These are phyloP conservation scores for Scaptodrosophila latifasciaeformis DNA, from an alignment of 2,888 invertebrate genomes.

Conservation along the genomic window DNA sequence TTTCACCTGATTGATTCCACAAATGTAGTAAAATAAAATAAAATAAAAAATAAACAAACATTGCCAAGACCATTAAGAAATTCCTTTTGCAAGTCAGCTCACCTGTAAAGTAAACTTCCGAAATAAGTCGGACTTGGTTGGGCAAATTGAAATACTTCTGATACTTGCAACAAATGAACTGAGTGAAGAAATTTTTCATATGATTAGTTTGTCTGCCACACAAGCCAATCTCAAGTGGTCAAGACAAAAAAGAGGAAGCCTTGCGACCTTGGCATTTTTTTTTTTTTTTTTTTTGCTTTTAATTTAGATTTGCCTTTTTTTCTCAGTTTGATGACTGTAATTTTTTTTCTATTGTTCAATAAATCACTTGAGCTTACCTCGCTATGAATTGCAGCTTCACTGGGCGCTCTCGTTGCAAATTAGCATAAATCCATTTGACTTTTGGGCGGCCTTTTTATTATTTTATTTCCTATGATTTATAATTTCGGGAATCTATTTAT, in stretches of 20 bases:
- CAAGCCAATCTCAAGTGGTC: too few relatives aligned
- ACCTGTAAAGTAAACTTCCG: too few relatives aligned
- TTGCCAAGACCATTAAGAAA: too few relatives aligned
- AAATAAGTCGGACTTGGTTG: too few relatives aligned
- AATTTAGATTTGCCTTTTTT: neutral
- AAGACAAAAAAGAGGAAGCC: too few relatives aligned
- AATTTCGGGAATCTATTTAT: conserved; percentile 18
- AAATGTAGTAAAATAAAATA: conserved; percentile 41
- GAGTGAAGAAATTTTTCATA: conserved; percentile 25
- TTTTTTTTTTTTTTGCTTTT: too few relatives aligned
- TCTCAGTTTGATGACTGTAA: neutral
- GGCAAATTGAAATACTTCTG: conserved; percentile 5
- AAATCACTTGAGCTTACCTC: too few relatives aligned
- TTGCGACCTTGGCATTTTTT: too few relatives aligned
- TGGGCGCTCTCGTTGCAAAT: conserved; percentile 4
- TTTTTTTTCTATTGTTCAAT: too few relatives aligned
- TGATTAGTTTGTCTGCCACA: conserved; percentile 6
- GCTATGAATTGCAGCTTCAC: too few relatives aligned
- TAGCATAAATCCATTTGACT: conserved; percentile 46
- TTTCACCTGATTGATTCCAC: conserved; percentile 56
- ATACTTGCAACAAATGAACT: conserved; percentile 56
- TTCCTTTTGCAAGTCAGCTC: neutral
- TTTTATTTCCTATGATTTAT: conserved; percentile 42
- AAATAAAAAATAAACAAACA: conserved; percentile 5
- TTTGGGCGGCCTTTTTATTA: too few relatives aligned